These are phyloP conservation scores for Lepidostoma basale DNA, from an alignment of 1,140 invertebrate genomes.

Conservation along the genomic window DNA sequence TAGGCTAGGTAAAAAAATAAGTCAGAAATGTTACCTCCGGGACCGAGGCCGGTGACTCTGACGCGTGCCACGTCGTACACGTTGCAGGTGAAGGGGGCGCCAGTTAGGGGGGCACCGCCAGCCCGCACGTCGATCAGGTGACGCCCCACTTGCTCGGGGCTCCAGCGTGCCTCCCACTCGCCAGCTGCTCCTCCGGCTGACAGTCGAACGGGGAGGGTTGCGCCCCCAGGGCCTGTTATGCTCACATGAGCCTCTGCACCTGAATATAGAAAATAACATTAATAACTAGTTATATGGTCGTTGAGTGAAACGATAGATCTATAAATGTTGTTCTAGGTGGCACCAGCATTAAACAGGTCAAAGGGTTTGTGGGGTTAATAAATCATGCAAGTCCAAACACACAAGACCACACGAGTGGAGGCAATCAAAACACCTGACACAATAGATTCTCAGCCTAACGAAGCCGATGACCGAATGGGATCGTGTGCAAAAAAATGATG, in stretches of 20 bases:
- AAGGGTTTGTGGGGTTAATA: too few relatives aligned
- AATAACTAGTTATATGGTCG: too few relatives aligned
- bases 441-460: too few relatives aligned
- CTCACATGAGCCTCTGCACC: constrained; percentile 71
- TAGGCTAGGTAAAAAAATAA: not conserved
- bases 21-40: constrained; percentile 40
- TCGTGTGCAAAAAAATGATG: too few relatives aligned
- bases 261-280: constrained; percentile 47
- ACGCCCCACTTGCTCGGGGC: constrained; percentile 83
- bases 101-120: constrained; percentile 82
- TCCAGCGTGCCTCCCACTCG: constrained; percentile 76
- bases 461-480: too few relatives aligned
- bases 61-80: constrained; percentile 90
- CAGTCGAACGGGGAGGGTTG: constrained; percentile 71
- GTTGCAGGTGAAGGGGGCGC: constrained; percentile 92
- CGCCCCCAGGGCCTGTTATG: constrained; percentile 79
- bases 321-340: too few relatives aligned
- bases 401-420: too few relatives aligned
- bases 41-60: constrained; percentile 75
- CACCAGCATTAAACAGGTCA: too few relatives aligned
- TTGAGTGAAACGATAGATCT: too few relatives aligned
- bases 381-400: too few relatives aligned
- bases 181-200: constrained; percentile 64
- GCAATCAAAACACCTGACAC: too few relatives aligned
- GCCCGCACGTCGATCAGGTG: constrained; percentile 83